Evolutionary conservation across 2,113 vertebrate species (phyloP).

Genomic region (Salvelinus sp.): DNA sequence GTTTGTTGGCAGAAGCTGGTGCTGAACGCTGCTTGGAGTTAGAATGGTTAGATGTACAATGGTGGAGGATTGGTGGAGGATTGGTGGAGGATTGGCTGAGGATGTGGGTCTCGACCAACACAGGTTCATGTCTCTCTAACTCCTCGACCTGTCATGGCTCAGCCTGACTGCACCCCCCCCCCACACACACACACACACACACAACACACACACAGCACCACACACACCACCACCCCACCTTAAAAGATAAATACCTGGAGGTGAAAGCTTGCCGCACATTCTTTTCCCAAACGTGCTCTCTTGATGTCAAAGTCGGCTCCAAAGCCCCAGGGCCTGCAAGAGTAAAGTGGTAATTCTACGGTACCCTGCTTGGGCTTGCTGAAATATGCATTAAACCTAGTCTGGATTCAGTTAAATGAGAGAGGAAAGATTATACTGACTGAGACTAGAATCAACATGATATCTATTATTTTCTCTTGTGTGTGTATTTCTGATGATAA

Average conservation of each 20-base stretch:
- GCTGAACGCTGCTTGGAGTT: slow-evolving; percentile 22
- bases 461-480: slow-evolving; percentile 37
- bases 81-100: slow-evolving; percentile 2
- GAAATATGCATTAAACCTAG: slow-evolving; percentile 95
- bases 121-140: slow-evolving; percentile 62
- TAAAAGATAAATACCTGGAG: slow-evolving; percentile 91
- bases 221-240: slow-evolving; percentile 68
- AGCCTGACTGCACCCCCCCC: slow-evolving; percentile 62
- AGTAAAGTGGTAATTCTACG: slow-evolving; percentile 88
- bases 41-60: slow-evolving; percentile 20
- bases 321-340: slow-evolving; percentile 83
- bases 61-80: background rate
- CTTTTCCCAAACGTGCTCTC: slow-evolving; percentile 88
- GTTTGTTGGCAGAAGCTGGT: slow-evolving; percentile 38
- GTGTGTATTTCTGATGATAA: slow-evolving; percentile 44
- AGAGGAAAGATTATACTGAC: slow-evolving; percentile 61
- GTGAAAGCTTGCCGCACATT: slow-evolving; percentile 93
- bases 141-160: slow-evolving; percentile 70
- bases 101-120: slow-evolving; percentile 42
- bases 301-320: slow-evolving; percentile 90
- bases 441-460: slow-evolving; percentile 54
- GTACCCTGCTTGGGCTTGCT: slow-evolving; percentile 91
- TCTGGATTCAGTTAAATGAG: slow-evolving; percentile 72
- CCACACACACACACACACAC: slow-evolving; percentile 34
- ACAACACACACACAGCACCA: slow-evolving; percentile 24